A percentile compares a stretch with the other conserved stretches of the same genome.
Evolutionary conservation across 1,140 invertebrate genomes (phyloP).

Genomic region (Cotesia vestalis): DNA sequence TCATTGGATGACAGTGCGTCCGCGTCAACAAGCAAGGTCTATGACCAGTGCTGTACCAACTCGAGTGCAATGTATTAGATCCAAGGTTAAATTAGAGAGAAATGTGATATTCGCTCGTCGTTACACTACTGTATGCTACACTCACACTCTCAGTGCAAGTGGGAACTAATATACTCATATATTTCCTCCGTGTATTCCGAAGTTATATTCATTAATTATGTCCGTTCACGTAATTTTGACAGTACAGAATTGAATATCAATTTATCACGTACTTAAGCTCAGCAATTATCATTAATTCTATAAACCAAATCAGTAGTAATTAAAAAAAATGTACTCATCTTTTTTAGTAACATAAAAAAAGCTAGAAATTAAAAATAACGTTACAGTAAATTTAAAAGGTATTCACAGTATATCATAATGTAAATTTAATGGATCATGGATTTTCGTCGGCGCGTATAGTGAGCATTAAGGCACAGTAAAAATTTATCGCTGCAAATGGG

Average conservation of each 20-base stretch:
- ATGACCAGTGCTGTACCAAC: constrained; percentile 45
- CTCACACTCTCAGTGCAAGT: background rate
- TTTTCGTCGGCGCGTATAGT: constrained; percentile 5
- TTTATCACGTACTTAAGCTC: background rate
- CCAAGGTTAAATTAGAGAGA: constrained; percentile 60
- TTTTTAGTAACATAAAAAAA: no score
- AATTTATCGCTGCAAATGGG: constrained; percentile 28
- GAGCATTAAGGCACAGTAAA: constrained; percentile 11
- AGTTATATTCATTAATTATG: constrained; percentile 7
- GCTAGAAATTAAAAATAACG: no score
- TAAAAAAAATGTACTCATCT: no score
- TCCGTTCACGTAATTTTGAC: constrained; percentile 24
- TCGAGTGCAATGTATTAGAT: constrained; percentile 57
- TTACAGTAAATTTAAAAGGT: no score
- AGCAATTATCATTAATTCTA: no score
- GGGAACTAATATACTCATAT: background rate
- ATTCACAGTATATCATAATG: constrained; percentile 1
- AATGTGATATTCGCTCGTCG: constrained; percentile 30
- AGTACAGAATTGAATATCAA: constrained; percentile 17
- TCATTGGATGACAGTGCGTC: constrained; percentile 38
- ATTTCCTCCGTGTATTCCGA: no score
- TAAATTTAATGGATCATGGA: constrained; percentile 10
- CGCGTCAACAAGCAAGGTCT: constrained; percentile 51
- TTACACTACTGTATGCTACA: constrained; percentile 7
- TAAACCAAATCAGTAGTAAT: no score